Conservation (phyloP, 2,113 vertebrate species). For the Eudorcas thomsonii region DNA sequence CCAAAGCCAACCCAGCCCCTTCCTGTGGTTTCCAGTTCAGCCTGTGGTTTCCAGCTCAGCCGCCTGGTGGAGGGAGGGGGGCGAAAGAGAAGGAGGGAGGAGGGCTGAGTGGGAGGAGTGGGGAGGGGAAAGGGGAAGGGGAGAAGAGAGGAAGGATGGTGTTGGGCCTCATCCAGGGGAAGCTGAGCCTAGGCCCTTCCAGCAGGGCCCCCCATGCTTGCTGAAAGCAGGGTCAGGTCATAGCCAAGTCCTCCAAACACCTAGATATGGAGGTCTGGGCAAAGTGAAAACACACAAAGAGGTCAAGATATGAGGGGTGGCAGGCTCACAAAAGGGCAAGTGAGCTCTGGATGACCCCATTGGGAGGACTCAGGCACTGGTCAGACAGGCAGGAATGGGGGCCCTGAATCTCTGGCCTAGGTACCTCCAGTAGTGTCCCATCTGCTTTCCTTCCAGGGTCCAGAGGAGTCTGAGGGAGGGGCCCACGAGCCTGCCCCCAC, state of each 20-base stretch:
- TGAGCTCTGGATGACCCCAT: neutral
- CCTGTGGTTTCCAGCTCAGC: slow-evolving; percentile 31
- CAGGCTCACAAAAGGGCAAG: neutral
- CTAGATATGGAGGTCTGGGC: neutral
- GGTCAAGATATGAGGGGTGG: neutral
- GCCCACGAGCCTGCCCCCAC: neutral
- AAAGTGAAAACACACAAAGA: neutral
- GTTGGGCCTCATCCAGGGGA: neutral
- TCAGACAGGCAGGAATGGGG: neutral
- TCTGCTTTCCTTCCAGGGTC: neutral
- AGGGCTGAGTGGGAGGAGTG: neutral
- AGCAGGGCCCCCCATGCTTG: neutral
- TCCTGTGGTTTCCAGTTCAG: slow-evolving; percentile 51
- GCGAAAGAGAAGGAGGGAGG: neutral
- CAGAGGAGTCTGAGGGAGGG: neutral
- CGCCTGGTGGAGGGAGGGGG: neutral
- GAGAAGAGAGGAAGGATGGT: neutral
- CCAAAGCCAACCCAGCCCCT: slow-evolving; percentile 24
- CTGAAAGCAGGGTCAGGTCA: neutral
- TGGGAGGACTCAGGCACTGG: neutral
- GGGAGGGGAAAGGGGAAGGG: accelerated
- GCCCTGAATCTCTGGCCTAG: neutral
- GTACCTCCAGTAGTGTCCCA: accelerated
- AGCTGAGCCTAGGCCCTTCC: neutral
- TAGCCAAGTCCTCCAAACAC: neutral